Base-by-base conservation (phyloP, 2,797 vertebrate genomes). In the Malacoraja senta region DNA sequence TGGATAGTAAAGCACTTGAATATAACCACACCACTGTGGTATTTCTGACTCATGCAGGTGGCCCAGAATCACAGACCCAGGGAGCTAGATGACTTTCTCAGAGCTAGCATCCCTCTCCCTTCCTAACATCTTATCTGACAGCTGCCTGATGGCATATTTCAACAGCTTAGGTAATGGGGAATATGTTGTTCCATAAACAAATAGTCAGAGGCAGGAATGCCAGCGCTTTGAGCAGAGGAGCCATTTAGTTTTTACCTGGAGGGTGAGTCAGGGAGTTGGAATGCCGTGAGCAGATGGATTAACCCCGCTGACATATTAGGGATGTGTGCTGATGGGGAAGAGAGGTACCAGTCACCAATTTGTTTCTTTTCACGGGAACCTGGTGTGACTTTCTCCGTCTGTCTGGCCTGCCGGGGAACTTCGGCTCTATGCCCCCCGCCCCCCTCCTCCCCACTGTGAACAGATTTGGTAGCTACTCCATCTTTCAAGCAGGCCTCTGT, bases 121-220 rank as follows among this genome's bases (percentile, higher is more conserved):
- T n/a, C n/a, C 19, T 9, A 68, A 88, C 19, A 35, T 68, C 63
- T 35, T 35, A 35, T 21, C 84, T 68, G 63, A 68, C 84, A 88
- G 84, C 84, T 88, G 84, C 63, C 61, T 32, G n/a, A 10, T 10
- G 7, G 63, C 84, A 88, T 68, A 88, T 68, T 88, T 88, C 84
- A 76, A 8, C 71, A n/a, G 35, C 38, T 74, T 53, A 74, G 72
- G 26, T 92, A 76, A 74, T 76, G 71, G 71, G 44, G 12, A 53
- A 92, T 15, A 53, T 76, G 38, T 76, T 58, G 35, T 72, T 92
- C 71, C 71, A 92, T 92, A 76, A 92, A 92, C 15, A 92, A 76
- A 12, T 38, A 76, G 44, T 53, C 38, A n/a, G 26, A 53, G 17
- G 90, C 90, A 74, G 35, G 65, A 92, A 53, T 92, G 65, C 90